Base-by-base conservation (phyloP, 1,140 invertebrate species). In the Copidosoma floridanum region DNA sequence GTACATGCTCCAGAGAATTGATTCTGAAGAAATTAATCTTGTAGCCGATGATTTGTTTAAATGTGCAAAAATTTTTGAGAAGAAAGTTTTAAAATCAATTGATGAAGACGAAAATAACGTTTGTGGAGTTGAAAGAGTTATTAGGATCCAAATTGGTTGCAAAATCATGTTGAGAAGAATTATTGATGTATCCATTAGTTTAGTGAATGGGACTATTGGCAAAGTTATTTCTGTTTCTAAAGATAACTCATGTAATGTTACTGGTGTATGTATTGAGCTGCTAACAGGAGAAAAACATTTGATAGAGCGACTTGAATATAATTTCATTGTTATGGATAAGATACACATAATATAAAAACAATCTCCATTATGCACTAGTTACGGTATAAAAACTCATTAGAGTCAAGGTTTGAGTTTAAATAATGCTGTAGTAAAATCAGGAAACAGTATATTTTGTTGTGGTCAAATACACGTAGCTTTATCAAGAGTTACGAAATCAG, bases 301-400 rank as follows among this genome's bases (percentile, higher is more conserved):
- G 26, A 52, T 73, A 43, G 64, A 67, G 50, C 48, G 47, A 27
- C 37, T 61, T 14, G 64, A 59, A 59, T 43, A 63, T 35, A 73
- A 73, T 57, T 72, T 77, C 69, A 46, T 71, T 68, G 56, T 77
- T 29, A 68, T 72, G 63, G 54, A 69, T 63, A 61, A 51, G 59
- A 65, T 64, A 16, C 75, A 27, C 65, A 60, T 74, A 23, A 61
- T 68, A 27, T 61, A 74, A 50, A 63, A 71, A 60, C 76, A 79
- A 67, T 80, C 76, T 71, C 74, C 76, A 16, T 64, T 77, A 11
- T 65, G 52, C 24, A 38, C 71, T 3, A 74, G 73, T 48, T 77
- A 75, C 67, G 73, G 66, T 12, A 72, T 76, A 27, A 78, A 74
- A 18, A 70, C 79, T 48, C 76, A 79, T 54, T 78, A 76, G 64